These are phyloP conservation scores for Buphagus erythrorhynchus DNA, from an alignment of 2,797 vertebrate species.

Conservation along the genomic window DNA sequence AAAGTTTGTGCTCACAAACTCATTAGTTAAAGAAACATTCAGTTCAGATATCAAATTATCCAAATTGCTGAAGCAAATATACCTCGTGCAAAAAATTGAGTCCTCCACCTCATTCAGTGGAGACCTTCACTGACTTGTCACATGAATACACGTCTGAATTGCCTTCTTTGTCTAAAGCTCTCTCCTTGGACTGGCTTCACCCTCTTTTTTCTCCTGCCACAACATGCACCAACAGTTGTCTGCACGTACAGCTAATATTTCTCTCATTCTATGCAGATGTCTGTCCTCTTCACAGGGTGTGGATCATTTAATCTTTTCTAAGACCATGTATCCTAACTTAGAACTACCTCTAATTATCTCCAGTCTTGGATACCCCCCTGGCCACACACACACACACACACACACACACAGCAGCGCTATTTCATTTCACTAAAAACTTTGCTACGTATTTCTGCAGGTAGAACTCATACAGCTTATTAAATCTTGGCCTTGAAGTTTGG, in stretches of 20 bases:
- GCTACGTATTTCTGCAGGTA: neutral
- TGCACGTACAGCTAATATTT: neutral
- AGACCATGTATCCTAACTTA: neutral
- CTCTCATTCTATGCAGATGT: neutral
- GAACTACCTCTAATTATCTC: neutral
- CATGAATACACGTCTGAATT: neutral
- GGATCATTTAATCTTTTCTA: neutral
- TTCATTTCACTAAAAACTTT: neutral
- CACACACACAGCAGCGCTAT: neutral
- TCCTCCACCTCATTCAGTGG: neutral
- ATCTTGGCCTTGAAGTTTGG: neutral
- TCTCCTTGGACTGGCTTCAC: neutral
- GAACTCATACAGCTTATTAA: neutral
- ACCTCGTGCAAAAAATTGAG: neutral
- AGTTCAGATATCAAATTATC: neutral
- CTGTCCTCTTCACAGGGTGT: neutral
- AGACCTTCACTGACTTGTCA: neutral
- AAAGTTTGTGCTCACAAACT: neutral
- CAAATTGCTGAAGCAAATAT: neutral
- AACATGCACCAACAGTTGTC: neutral
- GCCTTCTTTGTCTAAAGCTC: neutral
- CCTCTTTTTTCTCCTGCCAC: slow-evolving; percentile 21
- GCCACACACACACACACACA: too few relatives aligned
- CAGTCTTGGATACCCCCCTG: accelerated
- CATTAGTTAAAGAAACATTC: neutral